Base-by-base conservation (phyloP, 2,888 invertebrate genomes). In the Drosophila parthenogenetica region DNA sequence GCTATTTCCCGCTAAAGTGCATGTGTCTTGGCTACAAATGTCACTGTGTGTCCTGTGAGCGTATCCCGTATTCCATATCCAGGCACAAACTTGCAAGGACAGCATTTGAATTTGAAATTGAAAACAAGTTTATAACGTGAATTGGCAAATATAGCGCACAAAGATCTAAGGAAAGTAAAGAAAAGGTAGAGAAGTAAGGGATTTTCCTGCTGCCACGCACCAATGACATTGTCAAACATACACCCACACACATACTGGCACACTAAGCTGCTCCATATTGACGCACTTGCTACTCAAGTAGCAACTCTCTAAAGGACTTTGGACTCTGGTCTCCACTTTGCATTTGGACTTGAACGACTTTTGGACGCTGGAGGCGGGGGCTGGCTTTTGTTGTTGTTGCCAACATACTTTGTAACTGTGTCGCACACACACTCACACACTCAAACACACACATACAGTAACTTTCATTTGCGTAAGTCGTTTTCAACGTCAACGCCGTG, bases 101-200 rank as follows among this genome's bases (percentile, higher is more conserved):
- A 69, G 79, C 79, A 81, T 85, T 81, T 81, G 80, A 79, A 85
- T 81, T 86, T 79, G 79, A 79, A 82, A 82, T 82, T 82, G 81
- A 82, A 82, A 82, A 86, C 81, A 82, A 86, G 86, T 82, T 82
- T 86, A 86, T 72, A 85, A 80, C 83, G 69, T 78, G 86, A 79
- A 82, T 82, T 73, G 83, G 80, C 80, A 81, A 82, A 81, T 85
- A 82, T 67, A 73, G 65, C 64, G 66, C 62, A 45, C 62, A 43
- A 19, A 42, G 69, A 11, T 16, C 19, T 45, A 11, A 55, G 17
- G 11, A 13, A 11, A 55, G 17, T 22, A 22, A 11, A 8, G 49
- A 13, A 42, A 8, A 11, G 14, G 10, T 32, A 19, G 46, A 39
- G 29, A 11, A 42, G 17, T 45, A 50, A 14, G 40, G 58, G 72